Conservation (phyloP, 2,113 vertebrate genomes). For the Nyctereutes procyonoides region DNA sequence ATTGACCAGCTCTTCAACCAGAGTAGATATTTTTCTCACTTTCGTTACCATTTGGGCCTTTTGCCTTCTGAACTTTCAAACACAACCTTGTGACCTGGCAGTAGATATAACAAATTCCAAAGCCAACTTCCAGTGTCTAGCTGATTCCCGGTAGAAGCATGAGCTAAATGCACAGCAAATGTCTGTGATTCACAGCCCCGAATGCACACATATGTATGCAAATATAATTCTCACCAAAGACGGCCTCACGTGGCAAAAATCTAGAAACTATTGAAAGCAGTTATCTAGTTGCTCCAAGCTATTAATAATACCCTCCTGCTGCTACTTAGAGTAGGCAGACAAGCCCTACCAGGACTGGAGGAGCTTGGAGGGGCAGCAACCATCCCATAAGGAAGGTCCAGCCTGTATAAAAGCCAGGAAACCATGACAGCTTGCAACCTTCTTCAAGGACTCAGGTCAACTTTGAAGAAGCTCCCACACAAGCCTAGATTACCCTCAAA, state of each 20-base stretch:
- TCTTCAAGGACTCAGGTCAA: neutral
- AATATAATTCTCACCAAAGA: conserved; percentile 42
- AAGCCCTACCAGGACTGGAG: neutral
- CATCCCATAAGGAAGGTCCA: neutral
- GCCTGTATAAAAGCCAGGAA: neutral
- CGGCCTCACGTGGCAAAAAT: neutral
- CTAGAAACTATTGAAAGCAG: neutral
- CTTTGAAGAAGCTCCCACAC: neutral
- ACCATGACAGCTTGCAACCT: neutral
- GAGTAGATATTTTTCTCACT: neutral
- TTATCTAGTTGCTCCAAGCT: neutral
- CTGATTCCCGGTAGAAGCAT: neutral
- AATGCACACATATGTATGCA: neutral
- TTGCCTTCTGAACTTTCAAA: neutral
- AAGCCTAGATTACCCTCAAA: neutral
- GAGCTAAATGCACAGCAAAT: conserved; percentile 27
- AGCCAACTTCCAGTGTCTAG: conserved; percentile 5
- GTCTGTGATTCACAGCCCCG: neutral
- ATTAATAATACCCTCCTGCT: neutral
- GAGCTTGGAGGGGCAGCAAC: neutral
- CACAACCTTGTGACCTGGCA: neutral
- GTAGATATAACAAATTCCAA: conserved; percentile 45
- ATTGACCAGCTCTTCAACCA: neutral
- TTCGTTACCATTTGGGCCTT: neutral
- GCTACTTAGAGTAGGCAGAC: conserved; percentile 4